phyloP scores from a whole-genome alignment of 2,888 invertebrate species.

The Drosophila meridionalis region DNA sequence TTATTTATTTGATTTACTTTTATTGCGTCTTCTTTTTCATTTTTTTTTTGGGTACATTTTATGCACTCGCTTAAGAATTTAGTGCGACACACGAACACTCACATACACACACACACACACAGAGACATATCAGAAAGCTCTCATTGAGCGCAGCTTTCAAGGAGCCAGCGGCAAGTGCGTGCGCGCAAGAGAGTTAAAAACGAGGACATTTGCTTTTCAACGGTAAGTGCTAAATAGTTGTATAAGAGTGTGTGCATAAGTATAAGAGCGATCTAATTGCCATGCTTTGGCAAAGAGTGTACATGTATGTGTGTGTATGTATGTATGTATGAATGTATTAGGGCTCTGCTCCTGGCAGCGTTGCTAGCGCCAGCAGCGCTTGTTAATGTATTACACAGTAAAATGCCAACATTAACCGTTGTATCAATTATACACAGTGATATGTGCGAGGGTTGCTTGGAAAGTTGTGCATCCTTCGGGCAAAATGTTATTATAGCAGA shows the following conservation, averaged over 20 bases:
- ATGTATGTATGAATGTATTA: neutral
- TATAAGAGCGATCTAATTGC: slow-evolving; percentile 1
- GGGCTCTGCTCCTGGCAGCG: neutral
- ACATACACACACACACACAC: neutral
- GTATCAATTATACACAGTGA: neutral
- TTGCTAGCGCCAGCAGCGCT: slow-evolving; percentile 1
- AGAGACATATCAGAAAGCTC: slow-evolving; percentile 30
- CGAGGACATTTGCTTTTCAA: slow-evolving; percentile 52
- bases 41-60: slow-evolving; percentile 34
- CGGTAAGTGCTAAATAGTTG: slow-evolving; percentile 47
- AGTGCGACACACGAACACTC: slow-evolving; percentile 25
- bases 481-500: too few relatives aligned
- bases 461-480: neutral
- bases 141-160: slow-evolving; percentile 37
- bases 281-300: neutral
- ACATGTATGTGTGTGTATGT: neutral
- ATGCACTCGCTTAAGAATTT: slow-evolving; percentile 44
- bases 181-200: slow-evolving; percentile 29
- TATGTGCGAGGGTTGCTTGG: neutral
- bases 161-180: slow-evolving; percentile 33
- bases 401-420: slow-evolving; percentile 2
- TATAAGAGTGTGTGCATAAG: neutral
- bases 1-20: slow-evolving; percentile 40
- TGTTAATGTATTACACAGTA: neutral
- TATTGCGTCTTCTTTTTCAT: slow-evolving; percentile 19